These are phyloP conservation scores for Eueremaeus valkanovi DNA, from an alignment of 2,888 invertebrate genomes.

Conservation along the genomic window DNA sequence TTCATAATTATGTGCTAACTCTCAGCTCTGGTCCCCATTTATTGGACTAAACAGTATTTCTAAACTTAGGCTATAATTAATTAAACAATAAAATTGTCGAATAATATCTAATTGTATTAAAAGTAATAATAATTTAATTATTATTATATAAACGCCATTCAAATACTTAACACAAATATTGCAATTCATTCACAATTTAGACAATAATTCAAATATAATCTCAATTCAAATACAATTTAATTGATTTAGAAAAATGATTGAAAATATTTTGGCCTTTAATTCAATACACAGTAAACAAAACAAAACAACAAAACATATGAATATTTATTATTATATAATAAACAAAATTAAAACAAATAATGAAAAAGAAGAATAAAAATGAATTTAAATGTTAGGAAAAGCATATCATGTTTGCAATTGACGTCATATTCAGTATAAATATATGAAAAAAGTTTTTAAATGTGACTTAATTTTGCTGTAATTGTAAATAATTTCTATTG, in stretches of 20 bases:
- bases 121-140: no score
- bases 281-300: no score
- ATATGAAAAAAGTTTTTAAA: neutral
- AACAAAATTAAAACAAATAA: neutral
- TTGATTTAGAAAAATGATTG: no score
- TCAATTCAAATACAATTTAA: neutral
- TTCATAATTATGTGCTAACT: neutral
- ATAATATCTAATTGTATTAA: no score
- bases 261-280: neutral
- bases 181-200: neutral
- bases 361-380: neutral
- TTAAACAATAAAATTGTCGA: no score
- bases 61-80: neutral
- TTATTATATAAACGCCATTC: no score
- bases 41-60: neutral
- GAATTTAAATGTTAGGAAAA: neutral
- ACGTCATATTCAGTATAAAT: neutral
- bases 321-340: neutral
- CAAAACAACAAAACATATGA: no score
- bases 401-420: neutral
- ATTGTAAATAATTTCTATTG: neutral
- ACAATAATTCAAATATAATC: neutral
- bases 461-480: constrained; percentile 1
- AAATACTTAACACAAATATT: neutral
- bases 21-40: neutral